Evolutionary conservation across 2,888 invertebrate species (phyloP), one percentile per base, ranked within the genome.

Genomic region (Athripsodes cinereus): DNA sequence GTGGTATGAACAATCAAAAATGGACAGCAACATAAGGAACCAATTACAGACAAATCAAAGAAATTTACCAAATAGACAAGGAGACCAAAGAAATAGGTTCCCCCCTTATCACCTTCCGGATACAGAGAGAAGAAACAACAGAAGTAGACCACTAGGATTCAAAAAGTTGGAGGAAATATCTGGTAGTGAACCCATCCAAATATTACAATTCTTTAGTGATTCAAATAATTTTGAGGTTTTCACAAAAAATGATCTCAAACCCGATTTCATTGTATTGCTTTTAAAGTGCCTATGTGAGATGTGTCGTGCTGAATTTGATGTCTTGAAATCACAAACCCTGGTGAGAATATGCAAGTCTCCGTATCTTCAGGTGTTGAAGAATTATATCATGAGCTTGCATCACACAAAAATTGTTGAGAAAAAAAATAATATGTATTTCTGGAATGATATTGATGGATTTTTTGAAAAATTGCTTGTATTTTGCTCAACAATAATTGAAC

Each of bases 221-320:
- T 19, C 22, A 13, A 19, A n/a, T 5, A 55, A 31, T 26, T 55
- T 55, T 22, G 22, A 55, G 31, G 50, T 20, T n/a, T 26, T 55
- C 20, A 21, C 48, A 11, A 22, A 21, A 5, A 26, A 19, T 19
- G 50, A 50, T 50, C 31, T 20, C 6, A 26, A 35, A 49, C 22
- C 22, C 3, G 50, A 55, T 35, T 1, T n/a, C 8, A 55, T 55
- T 13, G n/a, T 50, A 20, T n/a, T 55, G 20, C 18, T 55, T 6
- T 13, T 49, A 2, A 49, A 50, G 19, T 55, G 55, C 18, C 16
- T 55, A 16, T n/a, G 31, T 5, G 50, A 22, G 31, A 16, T 55
- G 19, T 49, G 34, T 50, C 13, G 11, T 2, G 22, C 22, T n/a
- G 31, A 19, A 22, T 55, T 55, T 34, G 50, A 50, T 18, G n/a